A percentile compares a stretch with the other conserved stretches of the same genome.
Conservation (phyloP, 2,113 vertebrate species). For the Nannobrachium achirus region DNA sequence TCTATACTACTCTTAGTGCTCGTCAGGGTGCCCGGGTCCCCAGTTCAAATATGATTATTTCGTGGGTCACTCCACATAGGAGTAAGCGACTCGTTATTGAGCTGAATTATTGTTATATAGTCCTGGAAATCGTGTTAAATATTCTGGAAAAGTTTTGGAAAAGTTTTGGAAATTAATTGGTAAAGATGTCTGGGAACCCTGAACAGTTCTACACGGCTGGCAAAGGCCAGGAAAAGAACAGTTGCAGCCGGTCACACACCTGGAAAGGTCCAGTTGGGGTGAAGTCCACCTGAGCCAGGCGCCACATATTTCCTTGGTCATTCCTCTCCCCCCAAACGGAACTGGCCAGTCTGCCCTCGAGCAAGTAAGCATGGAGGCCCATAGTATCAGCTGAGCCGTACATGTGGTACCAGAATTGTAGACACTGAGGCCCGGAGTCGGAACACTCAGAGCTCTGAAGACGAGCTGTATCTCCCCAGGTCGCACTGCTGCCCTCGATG, state of each 20-base stretch:
- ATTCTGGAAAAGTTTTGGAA: too few relatives aligned
- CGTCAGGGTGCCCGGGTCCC: too few relatives aligned
- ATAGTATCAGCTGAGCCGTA: slow-evolving; percentile 73
- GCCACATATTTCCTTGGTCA: slow-evolving; percentile 76
- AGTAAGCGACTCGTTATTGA: too few relatives aligned
- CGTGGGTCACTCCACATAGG: too few relatives aligned
- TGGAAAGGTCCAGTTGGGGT: slow-evolving; percentile 57
- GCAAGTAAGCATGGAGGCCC: slow-evolving; percentile 76
- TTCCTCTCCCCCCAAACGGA: slow-evolving; percentile 60
- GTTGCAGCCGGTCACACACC: slow-evolving; percentile 40
- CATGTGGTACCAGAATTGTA: slow-evolving; percentile 89
- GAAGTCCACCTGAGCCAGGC: slow-evolving; percentile 70
- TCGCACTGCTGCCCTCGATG: slow-evolving; percentile 66
- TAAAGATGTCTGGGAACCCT: too few relatives aligned
- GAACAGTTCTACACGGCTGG: too few relatives aligned
- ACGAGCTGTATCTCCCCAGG: slow-evolving; percentile 67
- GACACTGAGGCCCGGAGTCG: slow-evolving; percentile 75
- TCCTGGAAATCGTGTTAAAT: too few relatives aligned
- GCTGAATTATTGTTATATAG: too few relatives aligned
- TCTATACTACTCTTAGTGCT: too few relatives aligned
- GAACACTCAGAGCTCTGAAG: slow-evolving; percentile 77
- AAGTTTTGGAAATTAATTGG: too few relatives aligned
- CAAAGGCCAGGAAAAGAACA: too few relatives aligned
- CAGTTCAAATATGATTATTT: too few relatives aligned
- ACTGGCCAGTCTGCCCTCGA: slow-evolving; percentile 44